Conservation (phyloP, 2,797 vertebrate species). For the Ibycter americanus region DNA sequence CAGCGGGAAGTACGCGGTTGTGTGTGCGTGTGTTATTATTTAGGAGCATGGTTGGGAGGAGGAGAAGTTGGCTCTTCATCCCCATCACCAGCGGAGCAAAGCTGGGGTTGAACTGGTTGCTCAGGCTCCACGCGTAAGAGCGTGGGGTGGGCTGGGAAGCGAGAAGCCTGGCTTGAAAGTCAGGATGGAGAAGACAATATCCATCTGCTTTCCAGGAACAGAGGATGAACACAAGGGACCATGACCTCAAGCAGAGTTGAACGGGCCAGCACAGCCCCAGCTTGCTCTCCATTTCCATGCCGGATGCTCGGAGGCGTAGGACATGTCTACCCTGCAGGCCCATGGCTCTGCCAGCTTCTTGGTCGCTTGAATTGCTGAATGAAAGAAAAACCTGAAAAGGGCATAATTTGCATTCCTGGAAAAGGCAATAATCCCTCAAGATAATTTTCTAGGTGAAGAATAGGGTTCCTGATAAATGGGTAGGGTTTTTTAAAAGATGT, state of each 20-base stretch:
- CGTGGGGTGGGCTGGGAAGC: not conserved
- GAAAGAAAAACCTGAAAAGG: not conserved
- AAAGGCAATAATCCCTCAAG: not conserved
- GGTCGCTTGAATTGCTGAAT: not conserved
- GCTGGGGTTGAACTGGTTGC: not conserved
- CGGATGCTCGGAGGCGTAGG: not conserved
- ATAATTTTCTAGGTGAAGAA: not conserved
- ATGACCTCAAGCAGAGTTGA: not conserved
- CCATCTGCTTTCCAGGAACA: not conserved
- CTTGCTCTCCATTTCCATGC: not conserved
- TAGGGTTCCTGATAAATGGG: not conserved
- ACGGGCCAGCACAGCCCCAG: not conserved
- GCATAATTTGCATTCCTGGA: not conserved
- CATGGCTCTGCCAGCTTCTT: not conserved
- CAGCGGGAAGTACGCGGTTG: not conserved
- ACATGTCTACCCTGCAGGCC: not conserved
- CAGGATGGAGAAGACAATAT: not conserved
- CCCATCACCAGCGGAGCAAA: not conserved
- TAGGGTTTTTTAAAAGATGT: not conserved
- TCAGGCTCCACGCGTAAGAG: not conserved
- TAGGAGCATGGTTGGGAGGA: not conserved
- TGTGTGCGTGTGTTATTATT: not conserved
- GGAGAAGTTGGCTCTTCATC: not conserved
- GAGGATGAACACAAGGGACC: not conserved
- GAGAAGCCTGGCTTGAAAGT: not conserved